Evolutionary conservation across 2,888 invertebrate genomes (phyloP), one percentile per base, ranked within the genome.

Genomic region (Andrena bucephala): DNA sequence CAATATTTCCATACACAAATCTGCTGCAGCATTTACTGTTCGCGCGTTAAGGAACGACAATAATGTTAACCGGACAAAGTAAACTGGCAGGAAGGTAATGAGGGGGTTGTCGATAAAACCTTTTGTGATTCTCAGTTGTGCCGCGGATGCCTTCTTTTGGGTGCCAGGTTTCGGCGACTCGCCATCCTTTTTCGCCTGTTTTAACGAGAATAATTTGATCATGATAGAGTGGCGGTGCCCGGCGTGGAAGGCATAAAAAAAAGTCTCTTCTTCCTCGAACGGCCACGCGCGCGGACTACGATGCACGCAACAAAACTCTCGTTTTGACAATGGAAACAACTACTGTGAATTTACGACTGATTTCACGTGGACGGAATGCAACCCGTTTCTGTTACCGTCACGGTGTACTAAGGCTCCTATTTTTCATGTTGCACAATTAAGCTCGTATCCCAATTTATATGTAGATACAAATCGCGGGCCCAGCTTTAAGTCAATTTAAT

Each of bases 161-260:
- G 96, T 96, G 84, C 96, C 96, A 92, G 95, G 95, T 93, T 95
- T 96, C 90, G 97, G 97, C 90, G 97, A 96, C 94, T 98, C 98
- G 93, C 98, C 99, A 96, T 99, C 99, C 96, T 99, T 99, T 95
- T 99, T 98, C 95, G 99, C 98, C 95, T 99, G 98, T 95, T 99
- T 99, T 94, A 99, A 95, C 90, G 99, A 98, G 96, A 99, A 99
- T 95, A 99, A 96, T 96, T 99, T 99, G 94, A 99, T 99, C 99
- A 99, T 99, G 94, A 93, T 95, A 94, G 87, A 85, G 87, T 81
- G 89, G 85, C 85, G 76, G 82, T 87, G 83, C 83, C 80, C 81
- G 65, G 71, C 77, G 83, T 83, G 86, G 85, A 87, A 84, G 84
- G 86, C 86, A 86, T 81, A 81, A 82, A 89, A 52, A 52, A 87